Evolutionary conservation across 2,888 invertebrate genomes (phyloP).

Genomic region (Lingula anatina): DNA sequence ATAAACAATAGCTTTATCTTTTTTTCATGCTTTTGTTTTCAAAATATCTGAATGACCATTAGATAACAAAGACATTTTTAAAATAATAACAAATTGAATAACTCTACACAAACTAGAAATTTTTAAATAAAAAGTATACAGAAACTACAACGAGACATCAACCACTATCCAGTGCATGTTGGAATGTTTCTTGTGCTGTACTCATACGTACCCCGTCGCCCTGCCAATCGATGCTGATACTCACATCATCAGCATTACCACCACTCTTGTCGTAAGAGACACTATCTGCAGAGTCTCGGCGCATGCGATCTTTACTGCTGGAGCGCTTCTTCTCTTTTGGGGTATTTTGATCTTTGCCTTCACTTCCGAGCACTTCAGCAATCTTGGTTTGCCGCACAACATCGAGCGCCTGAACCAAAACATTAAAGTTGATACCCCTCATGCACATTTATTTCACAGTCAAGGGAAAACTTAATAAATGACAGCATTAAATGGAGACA

Average conservation of each 20-base stretch:
- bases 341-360: conserved; percentile 36
- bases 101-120: too few relatives aligned
- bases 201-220: conserved; percentile 42
- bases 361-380: conserved; percentile 66
- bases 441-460: too few relatives aligned
- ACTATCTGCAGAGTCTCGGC: conserved; percentile 60
- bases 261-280: conserved; percentile 60
- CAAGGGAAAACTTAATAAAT: conserved; percentile 13
- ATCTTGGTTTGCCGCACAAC: conserved; percentile 88
- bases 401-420: conserved; percentile 71
- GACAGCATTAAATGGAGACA: neutral
- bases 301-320: conserved; percentile 58
- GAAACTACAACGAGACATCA: too few relatives aligned
- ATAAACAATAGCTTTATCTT: too few relatives aligned
- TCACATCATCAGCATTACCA: conserved; percentile 66
- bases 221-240: conserved; percentile 56
- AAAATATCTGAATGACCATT: too few relatives aligned
- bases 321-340: conserved; percentile 48
- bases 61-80: too few relatives aligned
- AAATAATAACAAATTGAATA: too few relatives aligned
- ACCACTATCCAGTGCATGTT: too few relatives aligned
- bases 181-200: conserved; percentile 15
- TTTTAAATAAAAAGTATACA: too few relatives aligned
- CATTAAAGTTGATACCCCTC: too few relatives aligned
- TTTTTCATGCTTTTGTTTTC: too few relatives aligned